phyloP scores from a whole-genome alignment of 2,888 invertebrate species.

The Trissonchulus sp. region DNA sequence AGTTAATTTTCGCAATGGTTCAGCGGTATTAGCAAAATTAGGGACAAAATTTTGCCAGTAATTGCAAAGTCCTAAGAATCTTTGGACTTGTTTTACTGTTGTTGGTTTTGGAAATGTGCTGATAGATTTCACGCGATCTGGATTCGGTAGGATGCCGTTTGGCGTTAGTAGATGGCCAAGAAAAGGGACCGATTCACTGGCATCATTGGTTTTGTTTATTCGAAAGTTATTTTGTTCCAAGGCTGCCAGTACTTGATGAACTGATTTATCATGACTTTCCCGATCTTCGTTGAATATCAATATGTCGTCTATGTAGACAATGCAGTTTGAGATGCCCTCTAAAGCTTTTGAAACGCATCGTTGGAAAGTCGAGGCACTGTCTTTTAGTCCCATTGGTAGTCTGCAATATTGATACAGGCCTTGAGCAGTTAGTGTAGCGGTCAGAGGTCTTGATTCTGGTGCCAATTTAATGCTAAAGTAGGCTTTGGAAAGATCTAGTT shows the following conservation, averaged over 20 bases:
- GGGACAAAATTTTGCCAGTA: constrained; percentile 41
- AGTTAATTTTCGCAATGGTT: constrained; percentile 36
- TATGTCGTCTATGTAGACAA: constrained; percentile 9
- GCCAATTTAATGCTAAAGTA: background rate
- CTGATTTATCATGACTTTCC: background rate
- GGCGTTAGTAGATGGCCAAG: background rate
- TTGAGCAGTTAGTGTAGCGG: background rate
- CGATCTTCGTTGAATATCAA: background rate
- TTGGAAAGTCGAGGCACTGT: constrained; percentile 1
- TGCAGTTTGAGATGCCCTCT: background rate
- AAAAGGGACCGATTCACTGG: too few species aligned
- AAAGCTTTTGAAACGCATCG: background rate
- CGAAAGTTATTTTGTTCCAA: background rate
- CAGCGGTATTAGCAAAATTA: constrained; percentile 35
- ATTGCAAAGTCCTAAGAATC: constrained; percentile 41
- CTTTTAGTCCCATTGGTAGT: constrained; percentile 8
- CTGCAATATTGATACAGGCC: background rate
- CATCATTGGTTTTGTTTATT: background rate
- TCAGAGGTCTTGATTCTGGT: background rate
- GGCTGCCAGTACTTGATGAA: background rate
- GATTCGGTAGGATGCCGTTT: background rate
- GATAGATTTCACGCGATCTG: background rate
- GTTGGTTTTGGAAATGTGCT: constrained; percentile 33
- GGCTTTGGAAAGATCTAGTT: background rate
- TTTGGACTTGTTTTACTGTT: constrained; percentile 37